Evolutionary conservation across 2,888 invertebrate species (phyloP).

Genomic region (Megalurothrips usitatus): DNA sequence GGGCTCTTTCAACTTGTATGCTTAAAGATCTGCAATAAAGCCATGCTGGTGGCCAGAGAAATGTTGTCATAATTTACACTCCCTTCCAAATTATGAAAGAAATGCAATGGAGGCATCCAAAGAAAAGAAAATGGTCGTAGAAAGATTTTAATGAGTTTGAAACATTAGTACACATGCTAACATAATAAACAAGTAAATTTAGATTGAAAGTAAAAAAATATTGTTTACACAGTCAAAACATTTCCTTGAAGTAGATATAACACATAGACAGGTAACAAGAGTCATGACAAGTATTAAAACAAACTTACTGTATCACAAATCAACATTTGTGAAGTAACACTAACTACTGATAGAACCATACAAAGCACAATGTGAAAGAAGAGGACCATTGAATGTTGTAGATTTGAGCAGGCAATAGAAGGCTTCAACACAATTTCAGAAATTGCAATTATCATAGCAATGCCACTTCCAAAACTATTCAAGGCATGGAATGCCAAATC

Average conservation of each 20-base stretch:
- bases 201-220: conserved; percentile 14
- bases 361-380: neutral
- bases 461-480: neutral
- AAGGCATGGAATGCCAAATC: neutral
- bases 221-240: conserved; percentile 5
- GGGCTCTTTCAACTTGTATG: neutral
- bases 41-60: neutral
- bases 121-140: neutral
- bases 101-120: no score
- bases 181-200: neutral
- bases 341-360: neutral
- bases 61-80: neutral
- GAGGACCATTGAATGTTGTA: neutral
- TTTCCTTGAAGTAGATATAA: neutral
- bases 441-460: neutral
- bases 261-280: conserved; percentile 17
- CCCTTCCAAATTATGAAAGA: neutral
- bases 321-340: neutral
- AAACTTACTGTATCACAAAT: neutral
- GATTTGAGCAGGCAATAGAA: neutral
- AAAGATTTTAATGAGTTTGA: neutral
- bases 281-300: neutral
- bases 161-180: neutral
- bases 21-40: conserved; percentile 13
- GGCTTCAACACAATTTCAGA: neutral